Conservation (phyloP, 2,888 invertebrate species). For the Brachypterus glaber region DNA sequence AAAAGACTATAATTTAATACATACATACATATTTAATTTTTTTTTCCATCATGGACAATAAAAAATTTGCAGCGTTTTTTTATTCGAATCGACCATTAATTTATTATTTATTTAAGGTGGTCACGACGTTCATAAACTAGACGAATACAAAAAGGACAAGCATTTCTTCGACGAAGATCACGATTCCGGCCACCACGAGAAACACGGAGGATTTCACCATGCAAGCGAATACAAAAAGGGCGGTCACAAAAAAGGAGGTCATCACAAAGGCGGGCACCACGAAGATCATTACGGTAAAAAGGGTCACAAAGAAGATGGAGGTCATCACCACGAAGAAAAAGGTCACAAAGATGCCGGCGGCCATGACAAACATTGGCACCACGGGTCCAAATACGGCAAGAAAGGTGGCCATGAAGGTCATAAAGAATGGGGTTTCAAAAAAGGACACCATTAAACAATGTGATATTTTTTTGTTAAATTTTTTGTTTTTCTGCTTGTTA, state of each 20-base stretch:
- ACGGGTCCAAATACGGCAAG: constrained; percentile 66
- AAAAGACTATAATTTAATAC: too few species aligned
- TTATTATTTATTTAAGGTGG: constrained; percentile 49
- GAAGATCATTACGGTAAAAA: constrained; percentile 72
- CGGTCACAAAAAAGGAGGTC: constrained; percentile 71
- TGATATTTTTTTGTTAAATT: constrained; percentile 4
- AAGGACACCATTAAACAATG: constrained; percentile 31
- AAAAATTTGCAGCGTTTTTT: too few species aligned
- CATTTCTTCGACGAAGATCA: constrained; percentile 81
- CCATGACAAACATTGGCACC: constrained; percentile 65
- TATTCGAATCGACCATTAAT: too few species aligned
- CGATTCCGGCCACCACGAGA: constrained; percentile 70
- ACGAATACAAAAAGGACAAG: constrained; percentile 79
- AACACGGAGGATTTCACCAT: constrained; percentile 71
- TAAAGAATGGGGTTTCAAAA: constrained; percentile 64
- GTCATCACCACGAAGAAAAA: constrained; percentile 68
- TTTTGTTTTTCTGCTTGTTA: constrained; percentile 14
- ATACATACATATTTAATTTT: too few species aligned
- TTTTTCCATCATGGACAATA: too few species aligned
- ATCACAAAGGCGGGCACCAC: constrained; percentile 66
- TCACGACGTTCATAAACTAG: constrained; percentile 74
- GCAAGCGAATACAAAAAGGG: constrained; percentile 75
- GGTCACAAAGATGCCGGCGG: constrained; percentile 72
- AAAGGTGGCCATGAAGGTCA: constrained; percentile 72
- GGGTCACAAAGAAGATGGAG: constrained; percentile 70